These are phyloP conservation scores for Stenodema calcarata DNA, from an alignment of 2,888 invertebrate genomes.

Conservation along the genomic window DNA sequence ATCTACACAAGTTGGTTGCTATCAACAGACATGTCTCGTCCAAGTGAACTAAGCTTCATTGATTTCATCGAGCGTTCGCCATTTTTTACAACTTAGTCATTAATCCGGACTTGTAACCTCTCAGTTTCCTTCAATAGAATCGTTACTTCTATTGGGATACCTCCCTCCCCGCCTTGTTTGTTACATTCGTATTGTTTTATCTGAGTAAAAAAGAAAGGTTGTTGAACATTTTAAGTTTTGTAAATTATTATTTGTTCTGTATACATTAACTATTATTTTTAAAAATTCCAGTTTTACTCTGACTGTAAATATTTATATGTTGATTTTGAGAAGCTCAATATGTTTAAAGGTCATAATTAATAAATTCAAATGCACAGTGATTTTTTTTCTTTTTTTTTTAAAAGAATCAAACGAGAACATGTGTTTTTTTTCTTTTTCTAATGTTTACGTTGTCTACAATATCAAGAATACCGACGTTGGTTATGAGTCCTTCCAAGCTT, in stretches of 20 bases:
- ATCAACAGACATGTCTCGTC: too few species aligned
- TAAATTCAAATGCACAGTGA: slow-evolving; percentile 18
- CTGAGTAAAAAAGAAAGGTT: slow-evolving; percentile 21
- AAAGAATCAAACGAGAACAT: not conserved
- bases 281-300: slow-evolving; percentile 15
- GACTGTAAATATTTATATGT: slow-evolving; percentile 44
- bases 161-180: not conserved
- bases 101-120: not conserved
- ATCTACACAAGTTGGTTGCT: too few species aligned
- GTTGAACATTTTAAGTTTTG: slow-evolving; percentile 35
- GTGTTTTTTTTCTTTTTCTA: not conserved
- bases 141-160: not conserved
- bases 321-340: slow-evolving; percentile 44
- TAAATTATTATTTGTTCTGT: slow-evolving; percentile 40
- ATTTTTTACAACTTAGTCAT: not conserved
- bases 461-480: not conserved
- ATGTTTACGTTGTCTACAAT: not conserved
- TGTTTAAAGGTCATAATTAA: not conserved
- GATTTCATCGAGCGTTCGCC: not conserved
- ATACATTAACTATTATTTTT: slow-evolving; percentile 41
- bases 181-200: slow-evolving; percentile 35
- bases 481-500: not conserved
- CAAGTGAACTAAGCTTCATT: too few species aligned
- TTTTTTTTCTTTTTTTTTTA: not conserved
- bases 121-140: not conserved